Base-by-base conservation (phyloP, 1,140 invertebrate species). In the Glossosoma conforme region DNA sequence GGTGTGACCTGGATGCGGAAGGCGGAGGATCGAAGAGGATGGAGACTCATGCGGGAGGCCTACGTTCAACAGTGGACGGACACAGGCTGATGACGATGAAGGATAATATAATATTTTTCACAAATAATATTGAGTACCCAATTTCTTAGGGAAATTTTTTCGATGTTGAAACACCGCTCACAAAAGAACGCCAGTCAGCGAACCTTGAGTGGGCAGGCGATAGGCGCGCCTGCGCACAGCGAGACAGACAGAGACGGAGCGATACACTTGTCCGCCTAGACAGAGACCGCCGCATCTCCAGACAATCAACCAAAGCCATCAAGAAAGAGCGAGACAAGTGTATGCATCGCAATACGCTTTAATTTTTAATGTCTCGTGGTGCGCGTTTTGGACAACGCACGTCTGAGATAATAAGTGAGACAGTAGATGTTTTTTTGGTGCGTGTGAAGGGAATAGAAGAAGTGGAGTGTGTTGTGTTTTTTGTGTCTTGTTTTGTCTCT, bases 201-300 rank as follows among this genome's bases (percentile, higher is more conserved):
- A 75, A 73, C 72, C 72, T 75, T 73, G 72, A 75, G 72, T 75
- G 72, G 72, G 72, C 70, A 72, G 72, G 70, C 70, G 69, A 73
- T 73, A 72, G 66, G 69, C 72, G 70, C 69, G 66, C 68, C 68
- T 62, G 69, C 41, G n/a, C n/a, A n/a, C n/a, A 52, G 41, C 52
- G 51, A 61, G 65, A 62, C 63, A 61, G 63, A 60, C 60, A 59
- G 60, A 38, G 64, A 59, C 44, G 42, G 44, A 40, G 44, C 48
- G 54, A 52, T 52, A 56, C 46, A 36, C 35, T 10, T 33, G 22
- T 17, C 49, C 6, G 19, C 28, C 49, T 30, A 52, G 37, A 53
- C 44, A 46, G 50, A 13, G 36, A 43, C 28, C 11, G 25, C 44
- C n/a, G n/a, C n/a, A n/a, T n/a, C n/a, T n/a, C n/a, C n/a, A n/a